Conservation (phyloP, 2,113 vertebrate genomes). For the Neodontobutis hainanensis region DNA sequence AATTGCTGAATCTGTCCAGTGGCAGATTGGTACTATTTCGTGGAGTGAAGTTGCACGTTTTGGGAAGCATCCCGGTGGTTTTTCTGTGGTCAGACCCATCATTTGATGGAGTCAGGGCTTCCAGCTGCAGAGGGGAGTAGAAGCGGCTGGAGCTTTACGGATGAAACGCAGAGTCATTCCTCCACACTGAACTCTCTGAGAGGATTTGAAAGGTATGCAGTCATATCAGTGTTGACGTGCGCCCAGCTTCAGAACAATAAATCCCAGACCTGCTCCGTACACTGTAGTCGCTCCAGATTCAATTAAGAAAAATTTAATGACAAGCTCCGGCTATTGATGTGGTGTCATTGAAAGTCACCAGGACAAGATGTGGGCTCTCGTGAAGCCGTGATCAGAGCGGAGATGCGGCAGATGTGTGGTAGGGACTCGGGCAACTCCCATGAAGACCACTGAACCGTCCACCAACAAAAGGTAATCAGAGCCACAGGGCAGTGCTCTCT, state of each 20-base stretch:
- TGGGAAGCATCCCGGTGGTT: slow-evolving; percentile 50
- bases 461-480: not conserved
- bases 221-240: slow-evolving; percentile 30
- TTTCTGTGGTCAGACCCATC: slow-evolving; percentile 42
- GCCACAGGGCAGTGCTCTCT: not conserved
- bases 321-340: slow-evolving; percentile 43
- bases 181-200: slow-evolving; percentile 6
- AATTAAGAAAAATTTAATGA: slow-evolving; percentile 47
- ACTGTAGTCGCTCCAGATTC: slow-evolving; percentile 27
- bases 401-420: slow-evolving; percentile 44
- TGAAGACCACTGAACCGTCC: slow-evolving; percentile 40
- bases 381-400: slow-evolving; percentile 28
- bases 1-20: slow-evolving; percentile 16
- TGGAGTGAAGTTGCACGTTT: slow-evolving; percentile 36
- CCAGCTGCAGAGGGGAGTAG: slow-evolving; percentile 37
- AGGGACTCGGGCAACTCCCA: slow-evolving; percentile 36
- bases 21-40: not conserved
- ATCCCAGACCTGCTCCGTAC: slow-evolving; percentile 10
- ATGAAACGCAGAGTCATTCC: slow-evolving; percentile 27
- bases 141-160: slow-evolving; percentile 21
- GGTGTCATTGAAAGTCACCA: slow-evolving; percentile 39
- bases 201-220: slow-evolving; percentile 22
- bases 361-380: slow-evolving; percentile 26
- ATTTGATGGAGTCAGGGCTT: slow-evolving; percentile 30
- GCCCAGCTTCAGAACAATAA: slow-evolving; percentile 4